Evolutionary conservation across 2,888 invertebrate genomes (phyloP).

Genomic region (Drosophila picticornis): DNA sequence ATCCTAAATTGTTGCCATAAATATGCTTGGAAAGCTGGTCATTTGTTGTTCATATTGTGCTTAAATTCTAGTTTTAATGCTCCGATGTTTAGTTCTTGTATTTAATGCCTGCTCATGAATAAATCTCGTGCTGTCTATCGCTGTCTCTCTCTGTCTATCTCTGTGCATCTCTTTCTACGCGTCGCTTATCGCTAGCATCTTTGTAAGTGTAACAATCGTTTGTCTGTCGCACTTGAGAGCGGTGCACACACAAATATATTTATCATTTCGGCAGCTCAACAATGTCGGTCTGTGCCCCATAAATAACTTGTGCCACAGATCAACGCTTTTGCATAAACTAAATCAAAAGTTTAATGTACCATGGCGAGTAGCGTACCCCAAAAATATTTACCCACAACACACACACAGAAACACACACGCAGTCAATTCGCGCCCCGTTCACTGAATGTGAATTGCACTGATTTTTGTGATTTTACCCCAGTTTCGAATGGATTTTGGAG

Average conservation of each 20-base stretch:
- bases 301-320: conserved; percentile 62
- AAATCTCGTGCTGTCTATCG: not conserved
- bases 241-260: conserved; percentile 30
- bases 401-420: conserved; percentile 7
- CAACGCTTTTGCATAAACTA: conserved; percentile 73
- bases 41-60: not conserved
- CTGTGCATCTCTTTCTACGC: conserved; percentile 14
- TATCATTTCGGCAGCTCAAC: conserved; percentile 43
- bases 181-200: conserved; percentile 11
- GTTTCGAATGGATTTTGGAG: conserved; percentile 62
- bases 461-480: conserved; percentile 77
- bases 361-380: conserved; percentile 53
- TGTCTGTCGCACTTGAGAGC: conserved; percentile 15
- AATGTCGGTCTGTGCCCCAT: conserved; percentile 38
- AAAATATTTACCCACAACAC: conserved; percentile 55
- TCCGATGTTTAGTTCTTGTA: not conserved
- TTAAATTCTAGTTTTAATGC: not conserved
- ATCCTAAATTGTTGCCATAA: not conserved
- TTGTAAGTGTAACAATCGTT: conserved; percentile 37
- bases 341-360: conserved; percentile 79
- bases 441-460: conserved; percentile 48
- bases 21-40: not conserved
- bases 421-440: conserved; percentile 14
- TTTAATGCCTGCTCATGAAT: not conserved
- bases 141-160: not conserved